Base-by-base conservation (phyloP, 2,888 invertebrate genomes). In the Acronicta aceris region DNA sequence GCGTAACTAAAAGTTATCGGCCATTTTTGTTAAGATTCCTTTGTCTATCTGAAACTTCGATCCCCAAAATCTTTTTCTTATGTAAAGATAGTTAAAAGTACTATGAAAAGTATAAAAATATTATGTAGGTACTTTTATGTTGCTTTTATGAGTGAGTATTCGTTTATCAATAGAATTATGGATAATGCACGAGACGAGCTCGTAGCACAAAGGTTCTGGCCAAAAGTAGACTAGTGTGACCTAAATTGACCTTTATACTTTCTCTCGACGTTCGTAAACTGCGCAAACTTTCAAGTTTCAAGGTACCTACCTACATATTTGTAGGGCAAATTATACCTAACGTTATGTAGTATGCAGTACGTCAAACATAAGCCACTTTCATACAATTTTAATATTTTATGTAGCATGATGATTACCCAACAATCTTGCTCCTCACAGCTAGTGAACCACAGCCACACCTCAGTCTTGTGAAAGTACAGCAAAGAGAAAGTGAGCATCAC, bases 401-500 rank as follows among this genome's bases (percentile, higher is more conserved):
- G 62, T 47, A 48, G 48, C 50, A 43, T 69, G 46, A 69, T 51
- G 61, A 79, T 87, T 89, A 84, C 82, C 74, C 83, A 88, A 89
- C 76, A 54, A 75, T 67, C 71, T 85, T 82, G 71, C 71, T 86
- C 83, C 80, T 78, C 83, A 81, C 84, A 87, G 82, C 82, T 87
- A 87, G 78, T 90, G 92, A 93, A 91, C 92, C 93, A 87, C 84
- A 83, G 87, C 89, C 89, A 89, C 91, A 89, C 90, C 84, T 87
- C 81, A 76, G 87, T 84, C 89, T 93, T 92, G 94, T 94, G 94
- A 94, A 94, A 94, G 94, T 94, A 91, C 90, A 85, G 81, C 81
- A 86, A 92, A 93, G 93, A 94, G 94, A 94, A 94, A 94, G 94
- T 94, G 90, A 93, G 89, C 76, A 89, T 83, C 91, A 90, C 78